phyloP scores from a whole-genome alignment of 1,140 invertebrate species.

The Pygmarrhopalites habei region DNA sequence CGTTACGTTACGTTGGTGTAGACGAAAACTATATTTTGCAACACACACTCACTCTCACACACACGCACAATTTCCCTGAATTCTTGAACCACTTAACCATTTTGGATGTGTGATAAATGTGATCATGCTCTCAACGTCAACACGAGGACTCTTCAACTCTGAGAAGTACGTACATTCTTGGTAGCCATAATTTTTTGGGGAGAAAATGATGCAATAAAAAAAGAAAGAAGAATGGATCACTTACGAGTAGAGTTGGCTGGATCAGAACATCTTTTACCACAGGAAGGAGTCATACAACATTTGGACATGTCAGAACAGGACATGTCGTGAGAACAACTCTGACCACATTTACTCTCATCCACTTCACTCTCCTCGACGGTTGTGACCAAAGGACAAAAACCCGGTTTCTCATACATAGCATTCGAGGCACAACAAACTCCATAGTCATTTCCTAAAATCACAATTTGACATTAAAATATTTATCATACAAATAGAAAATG shows the following conservation, averaged over 20 bases:
- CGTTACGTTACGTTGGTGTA: too few species aligned
- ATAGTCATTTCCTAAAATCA: constrained; percentile 70
- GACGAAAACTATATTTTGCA: too few species aligned
- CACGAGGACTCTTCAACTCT: too few species aligned
- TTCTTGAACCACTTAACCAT: too few species aligned
- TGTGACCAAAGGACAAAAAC: constrained; percentile 56
- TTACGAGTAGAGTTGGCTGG: constrained; percentile 60
- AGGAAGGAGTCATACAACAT: constrained; percentile 63
- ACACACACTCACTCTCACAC: too few species aligned
- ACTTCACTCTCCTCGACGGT: constrained; percentile 42
- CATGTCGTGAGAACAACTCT: constrained; percentile 63
- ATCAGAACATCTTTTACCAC: constrained; percentile 59
- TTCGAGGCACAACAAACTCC: constrained; percentile 77
- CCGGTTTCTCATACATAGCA: constrained; percentile 63
- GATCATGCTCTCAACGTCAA: background rate
- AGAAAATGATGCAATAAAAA: background rate
- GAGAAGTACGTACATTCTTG: too few species aligned
- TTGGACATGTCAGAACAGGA: constrained; percentile 72
- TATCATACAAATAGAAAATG: too few species aligned
- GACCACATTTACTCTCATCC: constrained; percentile 50
- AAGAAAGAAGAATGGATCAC: constrained; percentile 6
- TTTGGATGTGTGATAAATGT: background rate
- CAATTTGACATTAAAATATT: too few species aligned
- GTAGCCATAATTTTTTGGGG: constrained; percentile 2
- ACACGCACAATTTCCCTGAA: too few species aligned